Base-by-base conservation (phyloP, 2,113 vertebrate genomes). In the Gymnorhina tibicen region DNA sequence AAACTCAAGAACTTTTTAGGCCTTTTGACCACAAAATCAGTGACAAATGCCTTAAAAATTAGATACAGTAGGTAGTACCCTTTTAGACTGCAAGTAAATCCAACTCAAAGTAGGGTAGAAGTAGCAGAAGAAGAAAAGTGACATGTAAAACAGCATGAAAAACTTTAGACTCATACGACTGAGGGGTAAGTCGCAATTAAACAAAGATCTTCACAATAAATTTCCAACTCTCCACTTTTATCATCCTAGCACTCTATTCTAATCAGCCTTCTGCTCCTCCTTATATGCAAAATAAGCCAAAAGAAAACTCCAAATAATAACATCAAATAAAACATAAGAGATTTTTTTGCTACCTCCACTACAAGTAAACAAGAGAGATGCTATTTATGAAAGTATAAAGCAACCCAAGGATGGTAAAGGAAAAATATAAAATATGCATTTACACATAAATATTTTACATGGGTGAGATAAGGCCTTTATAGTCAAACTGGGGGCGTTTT, bases 341-440 rank as follows among this genome's bases (percentile, higher is more conserved):
- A 3, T 20, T 79, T 89, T 87, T 91, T 73, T 87, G 86, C 85
- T 94, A 59, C 47, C 79, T 97, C n/a, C 47, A 74, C 69, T 89
- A 69, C 69, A 93, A 92, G 78, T 81, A 74, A 95, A 87, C 87
- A 96, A 72, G 53, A 96, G 87, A 97, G 84, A 88, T 89, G 87
- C 67, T 82, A 83, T 91, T 97, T 95, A 89, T 69, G 49, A 91
- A 97, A 90, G 60, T 53, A 91, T 85, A 96, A 96, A 95, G 87
- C 82, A 97, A 90, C 58, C 50, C 67, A 96, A 95, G 68, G 70
- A 96, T 56, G 53, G 70, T 76, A 96, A 97, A 95, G 69, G 79
- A 82, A 96, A 96, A 96, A 96, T 73, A 94, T 91, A 94, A 97
- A 97, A 97, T 95, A 97, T 93, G 93, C 95, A 97, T 94, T 96